Conservation (phyloP, 1,140 invertebrate species). For the Diorhabda carinulata region DNA sequence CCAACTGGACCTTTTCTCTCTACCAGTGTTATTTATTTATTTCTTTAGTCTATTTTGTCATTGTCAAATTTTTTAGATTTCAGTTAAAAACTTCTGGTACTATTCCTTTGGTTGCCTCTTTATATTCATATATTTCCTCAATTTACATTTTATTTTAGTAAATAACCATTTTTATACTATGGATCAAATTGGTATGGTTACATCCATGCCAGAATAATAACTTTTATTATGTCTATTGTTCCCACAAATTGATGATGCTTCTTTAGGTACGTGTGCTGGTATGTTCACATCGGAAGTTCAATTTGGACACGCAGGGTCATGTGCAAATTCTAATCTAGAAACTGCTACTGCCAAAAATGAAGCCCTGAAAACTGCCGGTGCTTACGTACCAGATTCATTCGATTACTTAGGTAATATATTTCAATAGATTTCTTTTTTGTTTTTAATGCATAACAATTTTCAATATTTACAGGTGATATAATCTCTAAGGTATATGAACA, state of each 20-base stretch:
- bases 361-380: conserved; percentile 77
- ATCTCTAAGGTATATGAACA: conserved; percentile 75
- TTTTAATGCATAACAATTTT: conserved; percentile 9
- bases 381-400: conserved; percentile 88
- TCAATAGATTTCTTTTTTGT: not conserved
- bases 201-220: too few relatives aligned
- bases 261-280: conserved; percentile 48
- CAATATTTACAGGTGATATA: conserved; percentile 49
- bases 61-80: too few relatives aligned
- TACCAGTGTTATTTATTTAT: too few relatives aligned
- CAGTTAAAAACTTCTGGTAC: not conserved
- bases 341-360: conserved; percentile 92
- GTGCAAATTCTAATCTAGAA: conserved; percentile 92
- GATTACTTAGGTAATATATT: conserved; percentile 72
- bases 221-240: too few relatives aligned
- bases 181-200: too few relatives aligned
- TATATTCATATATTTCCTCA: too few relatives aligned
- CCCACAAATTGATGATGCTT: too few relatives aligned
- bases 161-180: too few relatives aligned
- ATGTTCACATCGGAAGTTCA: conserved; percentile 99
- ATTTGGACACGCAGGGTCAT: conserved; percentile 98
- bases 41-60: too few relatives aligned
- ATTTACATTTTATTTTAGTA: too few relatives aligned
- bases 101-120: too few relatives aligned
- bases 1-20: too few relatives aligned